Conservation (phyloP, 1,140 invertebrate species). For the Nasonia giraulti region DNA sequence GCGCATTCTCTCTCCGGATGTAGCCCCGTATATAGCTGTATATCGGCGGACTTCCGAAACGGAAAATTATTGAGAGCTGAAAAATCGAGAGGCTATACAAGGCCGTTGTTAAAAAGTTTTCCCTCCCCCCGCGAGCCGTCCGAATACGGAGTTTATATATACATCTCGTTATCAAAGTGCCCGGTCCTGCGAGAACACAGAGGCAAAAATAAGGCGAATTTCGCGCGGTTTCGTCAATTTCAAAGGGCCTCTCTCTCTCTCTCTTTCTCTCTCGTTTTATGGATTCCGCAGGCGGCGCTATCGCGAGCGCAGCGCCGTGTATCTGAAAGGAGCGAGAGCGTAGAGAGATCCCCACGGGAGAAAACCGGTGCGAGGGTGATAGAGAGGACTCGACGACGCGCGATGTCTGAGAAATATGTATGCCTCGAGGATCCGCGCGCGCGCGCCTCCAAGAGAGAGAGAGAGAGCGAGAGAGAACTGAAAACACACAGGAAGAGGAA, state of each 20-base stretch:
- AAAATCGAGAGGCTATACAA: background rate
- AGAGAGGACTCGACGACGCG: background rate
- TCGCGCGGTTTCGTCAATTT: conserved; percentile 33
- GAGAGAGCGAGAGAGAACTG: background rate
- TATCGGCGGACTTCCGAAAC: conserved; percentile 32
- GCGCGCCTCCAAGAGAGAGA: background rate
- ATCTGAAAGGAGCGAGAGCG: conserved; percentile 10
- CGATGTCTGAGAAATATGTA: conserved; percentile 42
- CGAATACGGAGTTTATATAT: no score
- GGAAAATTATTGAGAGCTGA: conserved; percentile 49
- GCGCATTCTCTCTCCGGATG: background rate
- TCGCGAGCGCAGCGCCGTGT: background rate
- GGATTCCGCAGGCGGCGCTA: conserved; percentile 33
- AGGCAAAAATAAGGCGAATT: conserved; percentile 11
- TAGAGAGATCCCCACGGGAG: conserved; percentile 28
- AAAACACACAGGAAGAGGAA: conserved; percentile 45
- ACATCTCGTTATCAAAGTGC: conserved; percentile 37
- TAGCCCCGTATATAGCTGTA: background rate
- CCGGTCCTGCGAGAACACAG: background rate
- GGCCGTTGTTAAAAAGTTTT: conserved; percentile 37
- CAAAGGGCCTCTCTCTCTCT: conserved; percentile 35
- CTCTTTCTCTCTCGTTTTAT: conserved; percentile 43
- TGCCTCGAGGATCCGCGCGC: conserved; percentile 30
- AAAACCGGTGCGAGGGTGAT: background rate
- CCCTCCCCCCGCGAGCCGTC: background rate